phyloP scores from a whole-genome alignment of 2,113 vertebrate genomes.

The Dromaius novaehollandiae region DNA sequence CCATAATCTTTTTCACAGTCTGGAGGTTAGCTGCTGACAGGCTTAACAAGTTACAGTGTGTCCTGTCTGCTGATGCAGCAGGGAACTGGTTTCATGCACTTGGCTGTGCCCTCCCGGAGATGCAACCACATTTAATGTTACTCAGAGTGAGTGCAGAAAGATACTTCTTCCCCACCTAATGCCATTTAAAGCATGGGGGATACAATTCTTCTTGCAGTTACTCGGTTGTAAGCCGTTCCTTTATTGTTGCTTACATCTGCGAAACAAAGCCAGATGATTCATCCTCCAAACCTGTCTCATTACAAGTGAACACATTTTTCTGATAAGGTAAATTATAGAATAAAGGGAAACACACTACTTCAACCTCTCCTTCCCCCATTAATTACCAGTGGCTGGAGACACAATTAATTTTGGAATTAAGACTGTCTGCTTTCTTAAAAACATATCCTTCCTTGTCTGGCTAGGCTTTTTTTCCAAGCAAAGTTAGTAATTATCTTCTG shows the following conservation, averaged over 20 bases:
- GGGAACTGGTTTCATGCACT: not conserved
- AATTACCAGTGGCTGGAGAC: constrained; percentile 40
- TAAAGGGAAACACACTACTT: constrained; percentile 1
- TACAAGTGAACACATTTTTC: not conserved
- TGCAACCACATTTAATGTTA: not conserved
- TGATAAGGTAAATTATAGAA: constrained; percentile 48
- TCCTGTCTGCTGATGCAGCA: not conserved
- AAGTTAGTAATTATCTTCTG: constrained; percentile 44
- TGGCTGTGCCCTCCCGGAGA: not conserved
- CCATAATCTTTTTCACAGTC: not conserved
- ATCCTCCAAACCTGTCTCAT: not conserved
- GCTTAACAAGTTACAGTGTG: not conserved
- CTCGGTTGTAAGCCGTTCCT: not conserved
- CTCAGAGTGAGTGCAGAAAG: not conserved
- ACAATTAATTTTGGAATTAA: constrained; percentile 59
- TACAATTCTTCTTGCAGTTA: not conserved
- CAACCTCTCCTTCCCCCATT: not conserved
- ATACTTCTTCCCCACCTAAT: not conserved
- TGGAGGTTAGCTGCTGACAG: constrained; percentile 3
- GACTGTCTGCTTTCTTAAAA: constrained; percentile 53
- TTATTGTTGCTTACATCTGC: not conserved
- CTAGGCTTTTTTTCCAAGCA: not conserved
- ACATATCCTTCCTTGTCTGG: constrained; percentile 46
- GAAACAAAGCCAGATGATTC: constrained; percentile 16
- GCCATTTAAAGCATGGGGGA: not conserved